Base-by-base conservation (phyloP, 1,140 invertebrate species). In the Sarcophaga bullata region DNA sequence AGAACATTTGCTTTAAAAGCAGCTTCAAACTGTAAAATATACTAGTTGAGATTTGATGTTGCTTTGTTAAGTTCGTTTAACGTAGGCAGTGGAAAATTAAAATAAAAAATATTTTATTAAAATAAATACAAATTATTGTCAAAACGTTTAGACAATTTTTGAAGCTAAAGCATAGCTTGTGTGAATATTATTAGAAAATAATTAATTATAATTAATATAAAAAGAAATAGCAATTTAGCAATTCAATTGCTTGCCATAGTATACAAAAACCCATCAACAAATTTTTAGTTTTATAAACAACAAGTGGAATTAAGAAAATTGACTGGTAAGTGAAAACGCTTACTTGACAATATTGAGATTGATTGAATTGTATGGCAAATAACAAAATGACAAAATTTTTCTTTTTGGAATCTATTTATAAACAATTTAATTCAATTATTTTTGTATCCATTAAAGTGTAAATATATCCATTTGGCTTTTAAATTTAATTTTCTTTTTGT, bases 1-100 rank as follows among this genome's bases (percentile, higher is more conserved):
- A 72, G 58, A 72, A 81, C n/a, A n/a, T 81, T 81, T 73, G 80
- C 80, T 81, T 81, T 81, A 81, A 81, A 81, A 81, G 62, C 80
- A n/a, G 80, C 47, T 15, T 17, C 80, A 73, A 73, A n/a, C 62
- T 48, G 62, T 17, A 47, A 48, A 73, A 72, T 13, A 46, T 47
- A 62, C 73, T 62, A 81, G 58, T 81, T 72, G 75, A 78, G 75
- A 19, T 78, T 78, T 78, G 75, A 78, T 78, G 75, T 78, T 78
- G 75, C 48, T 78, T 49, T 15, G 75, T 78, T 78, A 50, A 78
- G 75, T 17, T 15, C 48, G 10, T n/a, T 52, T 19, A 78, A 78
- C 25, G 50, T 1, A 0, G n/a, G 54, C 15, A 62, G 11, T 37
- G 25, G 4, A 37, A 37, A 37, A 37, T 37, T 37, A 37, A 37